Conservation (phyloP, 2,888 invertebrate species). For the Lycaena phlaeas region DNA sequence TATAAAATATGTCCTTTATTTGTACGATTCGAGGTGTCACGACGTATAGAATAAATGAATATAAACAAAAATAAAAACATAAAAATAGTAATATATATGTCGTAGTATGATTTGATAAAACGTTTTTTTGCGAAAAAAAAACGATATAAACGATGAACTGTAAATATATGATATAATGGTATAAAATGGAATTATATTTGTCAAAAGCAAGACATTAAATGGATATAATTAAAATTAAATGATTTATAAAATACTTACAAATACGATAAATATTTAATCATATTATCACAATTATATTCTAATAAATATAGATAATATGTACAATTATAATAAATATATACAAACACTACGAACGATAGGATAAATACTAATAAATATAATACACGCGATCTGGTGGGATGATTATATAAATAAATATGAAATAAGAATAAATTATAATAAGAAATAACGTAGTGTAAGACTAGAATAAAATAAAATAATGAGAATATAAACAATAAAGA, state of each 20-base stretch:
- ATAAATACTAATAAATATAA: slow-evolving; percentile 15
- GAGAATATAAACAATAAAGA: slow-evolving; percentile 22
- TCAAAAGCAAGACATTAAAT: background rate
- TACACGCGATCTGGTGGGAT: slow-evolving; percentile 15
- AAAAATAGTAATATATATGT: background rate
- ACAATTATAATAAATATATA: slow-evolving; percentile 20
- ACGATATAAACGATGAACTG: slow-evolving; percentile 1
- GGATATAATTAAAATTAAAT: no score
- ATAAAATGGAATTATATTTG: background rate
- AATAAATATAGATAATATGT: slow-evolving; percentile 20
- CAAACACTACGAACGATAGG: slow-evolving; percentile 13
- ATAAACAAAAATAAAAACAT: slow-evolving; percentile 13
- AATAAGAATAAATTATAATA: slow-evolving; percentile 40
- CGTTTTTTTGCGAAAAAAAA: no score
- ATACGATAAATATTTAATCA: slow-evolving; percentile 4
- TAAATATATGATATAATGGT: background rate
- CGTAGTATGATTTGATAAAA: no score
- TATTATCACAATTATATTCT: background rate
- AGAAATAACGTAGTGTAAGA: slow-evolving; percentile 25
- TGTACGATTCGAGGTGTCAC: slow-evolving; percentile 39
- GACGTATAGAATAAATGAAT: slow-evolving; percentile 18
- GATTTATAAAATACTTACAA: slow-evolving; percentile 1
- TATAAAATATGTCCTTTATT: slow-evolving; percentile 50
- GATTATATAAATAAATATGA: slow-evolving; percentile 42
- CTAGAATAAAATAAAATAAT: slow-evolving; percentile 24